Evolutionary conservation across 2,888 invertebrate genomes (phyloP).

Genomic region (Synergus japonicus): DNA sequence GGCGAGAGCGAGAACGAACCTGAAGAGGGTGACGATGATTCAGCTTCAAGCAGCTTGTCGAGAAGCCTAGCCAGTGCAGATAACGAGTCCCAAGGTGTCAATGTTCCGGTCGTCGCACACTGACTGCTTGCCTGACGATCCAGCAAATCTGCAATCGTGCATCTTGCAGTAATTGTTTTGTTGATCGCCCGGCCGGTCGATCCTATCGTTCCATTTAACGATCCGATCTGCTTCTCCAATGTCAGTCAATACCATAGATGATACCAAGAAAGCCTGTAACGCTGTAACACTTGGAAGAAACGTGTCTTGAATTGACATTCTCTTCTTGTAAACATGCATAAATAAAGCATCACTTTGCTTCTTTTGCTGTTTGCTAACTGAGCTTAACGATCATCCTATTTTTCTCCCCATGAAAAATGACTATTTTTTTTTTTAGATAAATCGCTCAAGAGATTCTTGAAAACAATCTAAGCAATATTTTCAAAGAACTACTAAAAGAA

Average conservation of each 20-base stretch:
- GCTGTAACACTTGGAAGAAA: background rate
- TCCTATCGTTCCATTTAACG: constrained; percentile 31
- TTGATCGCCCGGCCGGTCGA: constrained; percentile 12
- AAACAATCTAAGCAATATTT: background rate
- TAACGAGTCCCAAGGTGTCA: constrained; percentile 24
- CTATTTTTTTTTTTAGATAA: background rate
- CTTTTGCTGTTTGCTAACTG: background rate
- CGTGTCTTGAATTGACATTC: background rate
- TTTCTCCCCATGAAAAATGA: background rate
- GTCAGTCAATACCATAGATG: constrained; percentile 8
- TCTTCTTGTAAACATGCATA: constrained; percentile 12
- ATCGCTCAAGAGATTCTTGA: background rate
- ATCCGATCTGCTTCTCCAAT: constrained; percentile 22
- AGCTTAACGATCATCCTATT: background rate
- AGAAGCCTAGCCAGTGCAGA: background rate
- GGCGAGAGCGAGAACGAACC: background rate
- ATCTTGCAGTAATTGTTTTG: constrained; percentile 32
- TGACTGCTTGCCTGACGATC: background rate
- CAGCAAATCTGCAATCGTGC: constrained; percentile 24
- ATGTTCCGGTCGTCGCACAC: constrained; percentile 26
- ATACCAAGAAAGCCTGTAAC: background rate
- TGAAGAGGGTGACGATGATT: constrained; percentile 1
- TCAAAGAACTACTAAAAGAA: background rate
- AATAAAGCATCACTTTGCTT: background rate
- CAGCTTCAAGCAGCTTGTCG: constrained; percentile 21